Evolutionary conservation across 2,888 invertebrate genomes (phyloP).

Genomic region (Acronicta leporina): DNA sequence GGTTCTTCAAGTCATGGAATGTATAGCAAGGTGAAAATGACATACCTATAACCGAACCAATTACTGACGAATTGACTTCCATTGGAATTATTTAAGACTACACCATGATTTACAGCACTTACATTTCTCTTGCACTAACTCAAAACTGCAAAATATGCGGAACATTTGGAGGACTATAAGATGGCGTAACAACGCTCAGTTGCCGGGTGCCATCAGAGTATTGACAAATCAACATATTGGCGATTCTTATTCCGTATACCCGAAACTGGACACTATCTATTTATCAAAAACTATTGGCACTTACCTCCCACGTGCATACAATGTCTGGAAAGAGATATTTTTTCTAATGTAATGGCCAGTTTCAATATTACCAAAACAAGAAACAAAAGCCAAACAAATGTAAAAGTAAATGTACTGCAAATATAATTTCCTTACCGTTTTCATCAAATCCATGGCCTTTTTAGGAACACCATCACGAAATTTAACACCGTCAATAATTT

Average conservation of each 20-base stretch:
- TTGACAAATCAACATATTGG: conserved; percentile 86
- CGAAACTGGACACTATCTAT: conserved; percentile 79
- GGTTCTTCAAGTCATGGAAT: conserved; percentile 83
- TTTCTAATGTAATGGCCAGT: conserved; percentile 89
- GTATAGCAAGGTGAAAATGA: conserved; percentile 83
- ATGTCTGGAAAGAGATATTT: conserved; percentile 89
- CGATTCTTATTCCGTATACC: conserved; percentile 74
- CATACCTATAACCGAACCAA: conserved; percentile 79
- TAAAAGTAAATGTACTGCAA: conserved; percentile 72
- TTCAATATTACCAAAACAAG: conserved; percentile 89
- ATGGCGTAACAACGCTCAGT: conserved; percentile 89
- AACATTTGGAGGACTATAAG: conserved; percentile 87
- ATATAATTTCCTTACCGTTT: conserved; percentile 85
- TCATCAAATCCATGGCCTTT: conserved; percentile 90
- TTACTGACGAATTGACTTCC: conserved; percentile 75
- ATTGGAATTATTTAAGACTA: conserved; percentile 73
- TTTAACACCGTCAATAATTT: conserved; percentile 79
- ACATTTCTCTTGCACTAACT: conserved; percentile 74
- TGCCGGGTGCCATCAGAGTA: conserved; percentile 86
- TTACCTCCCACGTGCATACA: conserved; percentile 89
- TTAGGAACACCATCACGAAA: conserved; percentile 88
- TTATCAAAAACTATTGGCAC: conserved; percentile 80
- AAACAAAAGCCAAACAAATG: conserved; percentile 89
- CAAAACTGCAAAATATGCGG: conserved; percentile 84
- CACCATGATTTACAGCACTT: conserved; percentile 79